Evolutionary conservation across 2,888 invertebrate genomes (phyloP).

Genomic region (Nomada flava): DNA sequence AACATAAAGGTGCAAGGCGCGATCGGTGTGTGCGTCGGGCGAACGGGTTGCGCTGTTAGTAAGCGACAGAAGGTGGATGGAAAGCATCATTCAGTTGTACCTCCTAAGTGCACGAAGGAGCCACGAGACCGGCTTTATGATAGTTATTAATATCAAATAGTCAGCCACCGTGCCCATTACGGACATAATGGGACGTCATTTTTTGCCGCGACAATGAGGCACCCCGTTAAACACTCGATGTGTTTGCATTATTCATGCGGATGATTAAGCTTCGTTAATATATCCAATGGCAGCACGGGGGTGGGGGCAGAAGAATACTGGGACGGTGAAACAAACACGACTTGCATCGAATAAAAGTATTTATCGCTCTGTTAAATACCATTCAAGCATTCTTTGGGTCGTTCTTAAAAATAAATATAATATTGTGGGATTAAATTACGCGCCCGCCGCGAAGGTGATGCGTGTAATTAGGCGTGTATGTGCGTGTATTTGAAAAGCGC

Average conservation of each 20-base stretch:
- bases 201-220: conserved; percentile 73
- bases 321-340: conserved; percentile 33
- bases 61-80: conserved; percentile 75
- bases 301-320: neutral
- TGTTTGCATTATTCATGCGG: conserved; percentile 62
- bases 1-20: neutral
- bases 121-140: conserved; percentile 70
- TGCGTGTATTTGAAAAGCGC: no score
- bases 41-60: conserved; percentile 66
- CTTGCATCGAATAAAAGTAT: conserved; percentile 14
- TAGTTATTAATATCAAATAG: conserved; percentile 75
- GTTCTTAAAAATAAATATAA: neutral
- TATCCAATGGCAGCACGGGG: conserved; percentile 52
- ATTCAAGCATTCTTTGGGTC: neutral
- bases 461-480: no score
- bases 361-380: neutral
- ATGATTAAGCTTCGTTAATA: conserved; percentile 70
- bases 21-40: neutral
- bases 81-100: conserved; percentile 71
- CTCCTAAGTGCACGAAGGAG: conserved; percentile 68
- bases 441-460: no score
- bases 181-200: conserved; percentile 71
- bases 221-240: conserved; percentile 70
- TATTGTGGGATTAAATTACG: no score
- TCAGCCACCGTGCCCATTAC: conserved; percentile 72